phyloP scores from a whole-genome alignment of 2,113 vertebrate species.

The Microcebus tavaratra region DNA sequence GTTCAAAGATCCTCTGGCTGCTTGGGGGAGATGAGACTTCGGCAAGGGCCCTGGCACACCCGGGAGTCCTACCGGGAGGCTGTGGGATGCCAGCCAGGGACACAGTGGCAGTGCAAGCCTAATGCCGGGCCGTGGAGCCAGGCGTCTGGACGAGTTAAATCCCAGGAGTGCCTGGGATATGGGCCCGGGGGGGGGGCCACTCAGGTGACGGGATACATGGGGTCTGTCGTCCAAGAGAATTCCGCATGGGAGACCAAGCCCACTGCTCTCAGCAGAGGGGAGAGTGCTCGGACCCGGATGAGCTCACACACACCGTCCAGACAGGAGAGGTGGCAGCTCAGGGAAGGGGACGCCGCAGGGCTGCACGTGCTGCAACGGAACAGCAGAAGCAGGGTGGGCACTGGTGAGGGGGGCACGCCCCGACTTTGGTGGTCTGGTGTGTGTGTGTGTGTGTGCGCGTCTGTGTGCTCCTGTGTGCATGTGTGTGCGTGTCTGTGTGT shows the following conservation, averaged over 20 bases:
- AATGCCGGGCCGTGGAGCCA: no score
- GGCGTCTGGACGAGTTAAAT: not conserved
- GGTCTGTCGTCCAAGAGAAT: accelerated
- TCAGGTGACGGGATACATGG: accelerated
- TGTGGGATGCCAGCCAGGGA: no score
- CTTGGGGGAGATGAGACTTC: not conserved
- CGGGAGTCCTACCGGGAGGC: not conserved
- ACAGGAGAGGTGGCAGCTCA: not conserved
- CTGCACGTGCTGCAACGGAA: accelerated
- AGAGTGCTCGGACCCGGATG: accelerated
- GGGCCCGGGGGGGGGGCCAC: accelerated
- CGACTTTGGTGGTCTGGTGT: no score
- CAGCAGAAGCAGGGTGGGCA: accelerated
- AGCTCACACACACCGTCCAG: not conserved
- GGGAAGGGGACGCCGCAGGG: accelerated
- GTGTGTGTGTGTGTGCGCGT: not conserved
- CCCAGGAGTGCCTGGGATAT: accelerated
- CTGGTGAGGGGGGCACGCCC: not conserved
- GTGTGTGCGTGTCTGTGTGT: no score
- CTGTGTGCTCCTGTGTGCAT: not conserved
- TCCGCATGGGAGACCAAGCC: not conserved
- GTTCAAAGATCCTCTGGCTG: not conserved
- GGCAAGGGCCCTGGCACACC: not conserved
- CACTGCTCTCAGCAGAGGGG: not conserved
- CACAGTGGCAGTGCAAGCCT: no score